These are phyloP conservation scores for Notiomystis cincta DNA, from an alignment of 2,113 vertebrate species.

Conservation along the genomic window DNA sequence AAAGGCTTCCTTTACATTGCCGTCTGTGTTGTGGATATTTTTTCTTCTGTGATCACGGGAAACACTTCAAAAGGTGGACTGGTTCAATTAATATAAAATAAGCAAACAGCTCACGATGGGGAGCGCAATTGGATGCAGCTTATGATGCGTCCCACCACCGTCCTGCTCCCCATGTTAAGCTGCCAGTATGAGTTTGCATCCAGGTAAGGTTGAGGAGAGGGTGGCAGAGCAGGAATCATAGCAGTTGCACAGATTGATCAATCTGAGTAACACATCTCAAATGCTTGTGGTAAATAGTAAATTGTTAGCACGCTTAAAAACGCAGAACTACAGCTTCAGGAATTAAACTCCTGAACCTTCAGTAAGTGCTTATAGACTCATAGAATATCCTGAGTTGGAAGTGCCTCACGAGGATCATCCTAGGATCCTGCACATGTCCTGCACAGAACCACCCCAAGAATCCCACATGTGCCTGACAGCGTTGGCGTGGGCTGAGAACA, in stretches of 20 bases:
- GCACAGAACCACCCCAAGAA: not conserved
- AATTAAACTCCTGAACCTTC: not conserved
- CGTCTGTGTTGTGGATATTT: accelerated
- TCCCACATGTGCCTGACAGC: not conserved
- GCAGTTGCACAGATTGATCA: not conserved
- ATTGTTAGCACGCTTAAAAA: not conserved
- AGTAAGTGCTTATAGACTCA: accelerated
- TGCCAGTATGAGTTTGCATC: accelerated
- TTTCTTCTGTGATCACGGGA: not conserved
- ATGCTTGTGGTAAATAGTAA: not conserved
- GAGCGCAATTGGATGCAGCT: not conserved
- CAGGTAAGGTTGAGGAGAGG: not conserved
- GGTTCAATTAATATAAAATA: not conserved
- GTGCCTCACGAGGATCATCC: not conserved
- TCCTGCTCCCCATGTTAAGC: accelerated
- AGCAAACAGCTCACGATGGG: not conserved
- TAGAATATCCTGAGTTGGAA: not conserved
- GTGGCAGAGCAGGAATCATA: not conserved
- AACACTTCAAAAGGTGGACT: accelerated
- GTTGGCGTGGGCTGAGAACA: not conserved
- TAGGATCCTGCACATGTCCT: not conserved
- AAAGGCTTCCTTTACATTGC: accelerated
- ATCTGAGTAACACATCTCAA: not conserved
- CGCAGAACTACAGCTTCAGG: not conserved
- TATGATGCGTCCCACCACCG: accelerated